Percentiles rank a stretch among this genome's conserved stretches.
phyloP scores from a whole-genome alignment of 1,140 invertebrate genomes.

The Listronotus oregonensis region DNA sequence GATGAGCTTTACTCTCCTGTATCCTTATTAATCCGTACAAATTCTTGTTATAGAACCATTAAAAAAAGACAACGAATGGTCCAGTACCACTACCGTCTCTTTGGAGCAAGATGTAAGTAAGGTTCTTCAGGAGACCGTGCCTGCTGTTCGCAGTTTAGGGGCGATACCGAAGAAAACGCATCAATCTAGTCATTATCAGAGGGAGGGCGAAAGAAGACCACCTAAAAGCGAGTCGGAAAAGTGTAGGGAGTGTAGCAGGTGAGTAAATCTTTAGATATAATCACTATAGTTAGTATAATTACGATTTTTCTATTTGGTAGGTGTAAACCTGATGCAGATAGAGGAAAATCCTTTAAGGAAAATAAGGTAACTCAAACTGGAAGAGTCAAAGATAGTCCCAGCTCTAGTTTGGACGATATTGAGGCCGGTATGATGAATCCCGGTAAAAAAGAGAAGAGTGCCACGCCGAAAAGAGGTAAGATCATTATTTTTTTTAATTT shows the following conservation, averaged over 20 bases:
- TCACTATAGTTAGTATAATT: not conserved
- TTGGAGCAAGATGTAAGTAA: conserved; percentile 61
- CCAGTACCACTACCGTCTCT: conserved; percentile 61
- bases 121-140: conserved; percentile 52
- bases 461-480: conserved; percentile 39
- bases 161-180: conserved; percentile 71
- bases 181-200: conserved; percentile 46
- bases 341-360: conserved; percentile 48
- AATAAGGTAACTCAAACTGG: conserved; percentile 50
- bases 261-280: conserved; percentile 17
- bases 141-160: conserved; percentile 63
- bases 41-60: conserved; percentile 46
- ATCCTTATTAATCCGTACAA: no score
- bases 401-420: conserved; percentile 49
- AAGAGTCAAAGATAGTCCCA: conserved; percentile 40
- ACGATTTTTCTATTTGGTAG: not conserved
- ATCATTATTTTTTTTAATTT: not conserved
- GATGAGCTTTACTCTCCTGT: not conserved
- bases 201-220: conserved; percentile 37
- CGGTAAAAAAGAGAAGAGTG: conserved; percentile 31
- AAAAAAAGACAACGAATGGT: conserved; percentile 60
- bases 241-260: conserved; percentile 45
- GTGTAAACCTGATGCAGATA: conserved; percentile 33
- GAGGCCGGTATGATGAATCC: conserved; percentile 45
- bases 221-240: conserved; percentile 54